phyloP scores from a whole-genome alignment of 2,797 vertebrate species.

The Epinephelus coioides region DNA sequence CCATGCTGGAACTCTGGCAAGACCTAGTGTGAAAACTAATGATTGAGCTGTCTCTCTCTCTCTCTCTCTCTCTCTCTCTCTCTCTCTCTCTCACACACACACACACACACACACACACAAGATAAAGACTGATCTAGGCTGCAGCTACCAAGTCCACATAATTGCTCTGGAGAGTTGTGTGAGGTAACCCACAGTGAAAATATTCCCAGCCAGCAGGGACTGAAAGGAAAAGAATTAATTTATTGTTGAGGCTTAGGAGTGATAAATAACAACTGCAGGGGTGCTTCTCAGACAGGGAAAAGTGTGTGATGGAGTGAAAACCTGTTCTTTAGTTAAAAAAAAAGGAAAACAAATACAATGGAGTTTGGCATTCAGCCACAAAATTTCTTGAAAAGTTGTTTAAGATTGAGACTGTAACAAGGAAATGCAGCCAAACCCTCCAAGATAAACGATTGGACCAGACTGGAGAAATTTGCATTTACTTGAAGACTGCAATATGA shows the following conservation, averaged over 20 bases:
- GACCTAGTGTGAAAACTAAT: conserved; percentile 13
- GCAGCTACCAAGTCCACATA: conserved; percentile 23
- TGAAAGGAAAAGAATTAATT: conserved; percentile 22
- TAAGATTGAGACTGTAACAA: background rate
- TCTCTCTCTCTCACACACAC: background rate
- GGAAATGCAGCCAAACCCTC: background rate
- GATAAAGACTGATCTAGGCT: conserved; percentile 4
- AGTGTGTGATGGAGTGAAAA: background rate
- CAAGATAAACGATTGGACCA: background rate
- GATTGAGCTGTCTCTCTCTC: background rate
- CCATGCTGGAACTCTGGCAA: background rate
- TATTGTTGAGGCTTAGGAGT: conserved; percentile 27
- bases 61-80: too few species aligned
- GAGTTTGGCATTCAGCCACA: background rate
- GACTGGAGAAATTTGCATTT: background rate
- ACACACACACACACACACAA: conserved; percentile 10
- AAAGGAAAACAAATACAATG: background rate
- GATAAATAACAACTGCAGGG: conserved; percentile 35
- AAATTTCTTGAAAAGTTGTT: background rate
- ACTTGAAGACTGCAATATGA: background rate
- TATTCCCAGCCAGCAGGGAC: conserved; percentile 13
- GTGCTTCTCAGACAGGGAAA: background rate
- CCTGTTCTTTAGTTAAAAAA: background rate
- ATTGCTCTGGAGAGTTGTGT: conserved; percentile 29
- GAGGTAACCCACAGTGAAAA: conserved; percentile 39